These are phyloP conservation scores for Patiria miniata DNA, from an alignment of 35 echinoderm and acorn worm genomes.

Conservation along the genomic window DNA sequence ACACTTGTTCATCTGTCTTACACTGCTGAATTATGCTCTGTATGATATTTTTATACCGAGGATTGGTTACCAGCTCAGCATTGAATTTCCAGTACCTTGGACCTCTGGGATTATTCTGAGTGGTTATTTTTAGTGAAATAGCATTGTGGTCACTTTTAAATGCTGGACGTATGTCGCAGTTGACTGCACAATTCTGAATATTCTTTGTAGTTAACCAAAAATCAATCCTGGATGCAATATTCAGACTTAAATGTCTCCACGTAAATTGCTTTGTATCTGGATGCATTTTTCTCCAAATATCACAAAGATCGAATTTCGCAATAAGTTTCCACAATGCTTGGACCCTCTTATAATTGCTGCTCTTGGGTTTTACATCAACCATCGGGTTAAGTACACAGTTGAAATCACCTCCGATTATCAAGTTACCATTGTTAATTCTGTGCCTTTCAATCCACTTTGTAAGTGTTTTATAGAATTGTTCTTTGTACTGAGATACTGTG, in stretches of 20 bases:
- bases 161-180: background rate
- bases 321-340: constrained; percentile 21
- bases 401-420: constrained; percentile 41
- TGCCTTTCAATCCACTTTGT: background rate
- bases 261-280: constrained; percentile 10
- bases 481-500: background rate
- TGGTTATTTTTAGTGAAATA: background rate
- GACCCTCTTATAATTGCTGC: background rate
- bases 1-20: constrained; percentile 3
- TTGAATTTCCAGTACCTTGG: constrained; percentile 20
- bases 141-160: background rate
- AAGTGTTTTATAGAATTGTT: constrained; percentile 8
- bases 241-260: background rate
- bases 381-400: constrained; percentile 29
- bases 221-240: constrained; percentile 17
- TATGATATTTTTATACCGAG: background rate
- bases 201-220: constrained; percentile 8
- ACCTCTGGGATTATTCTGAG: background rate
- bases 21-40: background rate
- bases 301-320: background rate
- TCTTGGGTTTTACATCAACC: background rate
- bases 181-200: background rate
- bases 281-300: constrained; percentile 17
- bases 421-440: constrained; percentile 5
- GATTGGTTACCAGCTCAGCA: background rate